These are phyloP conservation scores for Sphyrna mokarran DNA, from an alignment of 2,113 vertebrate species.

Conservation along the genomic window DNA sequence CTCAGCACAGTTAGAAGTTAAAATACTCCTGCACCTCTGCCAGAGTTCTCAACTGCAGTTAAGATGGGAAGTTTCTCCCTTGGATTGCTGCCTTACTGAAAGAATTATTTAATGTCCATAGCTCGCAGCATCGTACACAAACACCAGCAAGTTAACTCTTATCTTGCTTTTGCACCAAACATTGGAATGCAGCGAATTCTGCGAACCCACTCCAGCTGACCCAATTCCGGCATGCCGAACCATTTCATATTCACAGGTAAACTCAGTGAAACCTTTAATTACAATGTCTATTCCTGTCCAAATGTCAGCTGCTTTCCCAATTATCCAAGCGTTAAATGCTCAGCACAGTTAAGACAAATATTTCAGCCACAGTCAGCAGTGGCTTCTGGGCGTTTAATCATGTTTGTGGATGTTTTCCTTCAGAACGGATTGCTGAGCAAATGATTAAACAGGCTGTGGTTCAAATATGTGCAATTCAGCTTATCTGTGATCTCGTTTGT, in stretches of 20 bases:
- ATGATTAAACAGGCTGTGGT: background rate
- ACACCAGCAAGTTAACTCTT: background rate
- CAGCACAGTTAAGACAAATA: background rate
- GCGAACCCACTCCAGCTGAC: background rate
- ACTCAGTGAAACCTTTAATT: background rate
- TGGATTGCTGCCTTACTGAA: background rate
- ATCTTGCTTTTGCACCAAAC: background rate
- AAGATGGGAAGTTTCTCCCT: background rate
- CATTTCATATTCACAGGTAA: background rate
- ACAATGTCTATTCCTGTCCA: background rate
- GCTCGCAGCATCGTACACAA: background rate
- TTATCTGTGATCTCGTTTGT: slow-evolving; percentile 18
- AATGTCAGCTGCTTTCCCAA: background rate
- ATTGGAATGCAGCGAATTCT: background rate
- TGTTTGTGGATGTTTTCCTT: slow-evolving; percentile 7
- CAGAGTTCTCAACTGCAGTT: background rate
- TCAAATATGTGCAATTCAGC: slow-evolving; percentile 33
- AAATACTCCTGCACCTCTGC: background rate
- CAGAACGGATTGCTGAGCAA: background rate
- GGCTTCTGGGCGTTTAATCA: background rate
- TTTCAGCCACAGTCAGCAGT: background rate
- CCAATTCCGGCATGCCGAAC: background rate
- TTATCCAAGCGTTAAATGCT: background rate
- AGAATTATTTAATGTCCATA: background rate
- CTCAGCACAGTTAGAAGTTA: background rate